Evolutionary conservation across 2,888 invertebrate genomes (phyloP).

Genomic region (Yponomeuta cagnagella): DNA sequence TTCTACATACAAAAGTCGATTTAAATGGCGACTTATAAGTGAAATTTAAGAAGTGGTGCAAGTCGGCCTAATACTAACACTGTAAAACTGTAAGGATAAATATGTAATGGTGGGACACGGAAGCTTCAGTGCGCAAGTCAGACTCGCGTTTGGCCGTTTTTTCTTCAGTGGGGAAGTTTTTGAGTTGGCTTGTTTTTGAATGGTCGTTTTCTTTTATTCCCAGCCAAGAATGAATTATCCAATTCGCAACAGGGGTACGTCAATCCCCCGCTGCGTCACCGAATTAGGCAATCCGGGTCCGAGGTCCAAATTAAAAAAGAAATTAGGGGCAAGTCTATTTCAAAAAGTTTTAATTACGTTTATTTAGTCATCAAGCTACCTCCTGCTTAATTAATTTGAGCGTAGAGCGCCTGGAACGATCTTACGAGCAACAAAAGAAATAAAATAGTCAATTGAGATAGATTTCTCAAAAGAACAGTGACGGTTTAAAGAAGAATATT

Average conservation of each 20-base stretch:
- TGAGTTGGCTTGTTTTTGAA: not conserved
- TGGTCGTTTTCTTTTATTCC: slow-evolving; percentile 7
- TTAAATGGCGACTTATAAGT: too few relatives aligned
- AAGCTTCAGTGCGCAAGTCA: too few relatives aligned
- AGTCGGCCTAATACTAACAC: too few relatives aligned
- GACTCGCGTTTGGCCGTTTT: too few relatives aligned
- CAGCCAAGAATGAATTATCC: slow-evolving; percentile 4
- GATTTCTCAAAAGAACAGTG: not conserved
- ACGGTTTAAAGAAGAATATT: not conserved
- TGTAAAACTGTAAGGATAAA: too few relatives aligned
- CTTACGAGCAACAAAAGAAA: not conserved
- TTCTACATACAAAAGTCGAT: too few relatives aligned
- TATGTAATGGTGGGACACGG: too few relatives aligned
- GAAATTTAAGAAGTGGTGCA: too few relatives aligned
- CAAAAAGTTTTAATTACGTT: slow-evolving; percentile 72
- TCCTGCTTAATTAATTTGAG: slow-evolving; percentile 58
- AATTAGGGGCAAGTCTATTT: slow-evolving; percentile 68
- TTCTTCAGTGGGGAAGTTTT: not conserved
- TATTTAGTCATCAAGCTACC: slow-evolving; percentile 60
- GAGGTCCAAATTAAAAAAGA: slow-evolving; percentile 72
- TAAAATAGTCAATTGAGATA: not conserved
- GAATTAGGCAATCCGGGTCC: slow-evolving; percentile 56
- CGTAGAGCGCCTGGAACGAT: slow-evolving; percentile 16
- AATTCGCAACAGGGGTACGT: slow-evolving; percentile 52
- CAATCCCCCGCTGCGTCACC: slow-evolving; percentile 62